A percentile compares a stretch with the other conserved stretches of the same genome.
These are phyloP conservation scores for Propithecus perrieri DNA, from an alignment of 2,797 vertebrate species.

Conservation along the genomic window DNA sequence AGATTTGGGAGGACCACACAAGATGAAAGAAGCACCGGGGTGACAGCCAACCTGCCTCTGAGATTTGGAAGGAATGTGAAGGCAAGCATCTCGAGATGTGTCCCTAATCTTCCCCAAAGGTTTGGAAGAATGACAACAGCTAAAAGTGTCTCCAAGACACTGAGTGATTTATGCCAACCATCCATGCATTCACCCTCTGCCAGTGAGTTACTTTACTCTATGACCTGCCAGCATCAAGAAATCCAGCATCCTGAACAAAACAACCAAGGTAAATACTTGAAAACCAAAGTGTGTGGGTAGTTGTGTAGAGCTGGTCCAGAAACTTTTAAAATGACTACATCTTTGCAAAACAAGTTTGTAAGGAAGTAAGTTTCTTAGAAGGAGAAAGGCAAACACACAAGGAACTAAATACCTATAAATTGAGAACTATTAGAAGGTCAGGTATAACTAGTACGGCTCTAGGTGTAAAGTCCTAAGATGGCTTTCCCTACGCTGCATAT, in stretches of 20 bases:
- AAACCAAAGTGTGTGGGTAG: background rate
- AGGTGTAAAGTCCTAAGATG: background rate
- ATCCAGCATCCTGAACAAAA: constrained; percentile 69
- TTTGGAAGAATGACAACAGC: constrained; percentile 75
- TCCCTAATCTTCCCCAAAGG: constrained; percentile 78
- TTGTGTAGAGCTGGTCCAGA: background rate
- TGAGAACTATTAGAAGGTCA: background rate
- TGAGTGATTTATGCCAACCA: constrained; percentile 78
- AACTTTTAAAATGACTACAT: background rate
- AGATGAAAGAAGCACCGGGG: constrained; percentile 78
- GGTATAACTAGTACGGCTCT: background rate
- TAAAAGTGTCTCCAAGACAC: constrained; percentile 69
- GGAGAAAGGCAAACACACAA: background rate
- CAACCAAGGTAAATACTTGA: constrained; percentile 60
- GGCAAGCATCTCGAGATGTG: constrained; percentile 30
- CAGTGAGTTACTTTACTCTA: background rate
- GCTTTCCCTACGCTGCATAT: background rate
- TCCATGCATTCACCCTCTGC: constrained; percentile 73
- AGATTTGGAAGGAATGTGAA: constrained; percentile 84
- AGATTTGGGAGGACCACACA: constrained; percentile 83
- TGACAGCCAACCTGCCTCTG: constrained; percentile 81
- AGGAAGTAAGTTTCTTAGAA: background rate
- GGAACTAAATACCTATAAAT: background rate
- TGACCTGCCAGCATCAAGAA: constrained; percentile 57
- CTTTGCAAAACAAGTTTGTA: background rate